A percentile compares a stretch with the other conserved stretches of the same genome.
Conservation (phyloP, 1,140 invertebrate species). For the Hylaeus volcanicus region DNA sequence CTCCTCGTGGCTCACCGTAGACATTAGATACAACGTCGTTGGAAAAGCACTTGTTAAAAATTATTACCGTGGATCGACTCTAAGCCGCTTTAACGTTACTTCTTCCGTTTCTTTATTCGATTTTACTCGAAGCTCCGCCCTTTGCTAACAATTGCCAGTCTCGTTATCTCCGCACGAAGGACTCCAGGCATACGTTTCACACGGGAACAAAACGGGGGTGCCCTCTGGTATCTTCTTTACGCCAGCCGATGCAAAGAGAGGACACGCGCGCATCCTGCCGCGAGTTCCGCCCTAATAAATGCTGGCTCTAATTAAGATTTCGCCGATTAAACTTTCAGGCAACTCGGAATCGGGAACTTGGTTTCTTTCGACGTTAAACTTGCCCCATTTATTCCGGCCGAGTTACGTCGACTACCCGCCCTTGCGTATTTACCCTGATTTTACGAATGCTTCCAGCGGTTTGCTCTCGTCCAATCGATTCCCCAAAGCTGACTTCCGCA, state of each 20-base stretch:
- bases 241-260: neutral
- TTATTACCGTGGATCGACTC: neutral
- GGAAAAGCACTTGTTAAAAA: neutral
- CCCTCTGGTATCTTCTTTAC: conserved; percentile 27
- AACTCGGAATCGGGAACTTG: conserved; percentile 18
- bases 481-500: neutral
- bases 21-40: neutral
- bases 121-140: neutral
- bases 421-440: conserved; percentile 5
- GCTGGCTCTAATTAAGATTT: conserved; percentile 45
- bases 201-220: conserved; percentile 16
- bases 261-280: neutral
- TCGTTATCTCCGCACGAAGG: conserved; percentile 33
- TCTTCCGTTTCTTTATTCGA: neutral
- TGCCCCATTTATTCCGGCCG: conserved; percentile 26
- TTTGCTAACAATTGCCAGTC: conserved; percentile 39
- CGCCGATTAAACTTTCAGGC: conserved; percentile 40
- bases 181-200: conserved; percentile 30
- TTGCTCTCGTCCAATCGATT: neutral
- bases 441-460: neutral
- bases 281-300: conserved; percentile 48
- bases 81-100: neutral
- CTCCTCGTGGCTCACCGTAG: neutral
- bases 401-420: neutral
- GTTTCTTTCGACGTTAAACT: conserved; percentile 44